Percentiles rank a stretch among this genome's conserved stretches.
These are phyloP conservation scores for Sarcophaga peregrina DNA, from an alignment of 1,140 invertebrate species.

Conservation along the genomic window DNA sequence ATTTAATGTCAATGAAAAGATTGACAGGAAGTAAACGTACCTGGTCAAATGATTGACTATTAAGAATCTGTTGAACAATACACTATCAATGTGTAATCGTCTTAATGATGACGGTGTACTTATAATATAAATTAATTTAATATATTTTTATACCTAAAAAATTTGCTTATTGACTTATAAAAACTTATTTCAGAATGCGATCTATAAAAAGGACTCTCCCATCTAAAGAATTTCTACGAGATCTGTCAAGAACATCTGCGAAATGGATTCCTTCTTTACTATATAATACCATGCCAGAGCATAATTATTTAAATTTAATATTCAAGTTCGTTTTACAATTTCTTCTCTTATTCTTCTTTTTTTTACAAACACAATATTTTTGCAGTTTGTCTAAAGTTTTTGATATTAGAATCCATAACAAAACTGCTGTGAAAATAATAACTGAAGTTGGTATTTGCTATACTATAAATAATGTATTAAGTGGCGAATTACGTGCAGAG, in stretches of 20 bases:
- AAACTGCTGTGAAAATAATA: neutral
- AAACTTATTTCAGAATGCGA: neutral
- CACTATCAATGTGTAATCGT: no score
- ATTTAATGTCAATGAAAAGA: neutral
- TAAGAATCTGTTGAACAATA: no score
- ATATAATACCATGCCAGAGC: neutral
- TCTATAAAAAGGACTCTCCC: no score
- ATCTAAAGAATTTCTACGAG: neutral
- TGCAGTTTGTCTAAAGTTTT: slow-evolving; percentile 15
- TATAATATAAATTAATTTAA: neutral
- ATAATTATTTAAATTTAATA: slow-evolving; percentile 31
- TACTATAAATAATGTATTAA: neutral
- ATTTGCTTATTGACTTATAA: neutral
- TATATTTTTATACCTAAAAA: neutral
- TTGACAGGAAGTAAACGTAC: no score
- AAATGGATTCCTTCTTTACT: neutral
- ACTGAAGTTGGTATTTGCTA: slow-evolving; percentile 40
- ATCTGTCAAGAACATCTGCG: neutral
- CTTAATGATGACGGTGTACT: no score
- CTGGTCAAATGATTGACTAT: neutral
- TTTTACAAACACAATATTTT: neutral
- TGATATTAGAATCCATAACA: neutral
- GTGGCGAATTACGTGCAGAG: neutral
- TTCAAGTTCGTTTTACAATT: neutral
- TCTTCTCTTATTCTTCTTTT: neutral